Evolutionary conservation across 2,113 vertebrate species (phyloP), one percentile per base, ranked within the genome.

Genomic region (Mionectes macconnelli): DNA sequence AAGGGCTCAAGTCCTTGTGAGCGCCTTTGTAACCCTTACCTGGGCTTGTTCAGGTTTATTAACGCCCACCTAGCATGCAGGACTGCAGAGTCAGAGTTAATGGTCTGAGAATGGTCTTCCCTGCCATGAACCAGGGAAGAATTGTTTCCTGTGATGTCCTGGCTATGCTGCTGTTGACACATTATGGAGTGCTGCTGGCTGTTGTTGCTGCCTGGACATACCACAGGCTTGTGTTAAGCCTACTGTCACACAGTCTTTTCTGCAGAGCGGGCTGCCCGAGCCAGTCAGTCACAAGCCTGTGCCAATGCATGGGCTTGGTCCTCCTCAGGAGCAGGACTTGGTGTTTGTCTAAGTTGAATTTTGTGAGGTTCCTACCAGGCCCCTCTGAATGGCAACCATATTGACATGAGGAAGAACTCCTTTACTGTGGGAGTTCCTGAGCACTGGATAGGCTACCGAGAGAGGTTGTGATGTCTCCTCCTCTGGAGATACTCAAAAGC

Each of bases 131-230:
- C 37, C 18, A 77, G 47, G 30, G 24, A 72, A 62, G 9, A 56
- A 76, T 60, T 0, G 0, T 30, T 66, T 77, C 25, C 16, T 15
- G 40, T 1, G 0, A 6, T 72, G 22, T 62, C 15, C 24, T 77
- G 37, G 12, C n/a, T 20, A 17, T 10, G 1, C 10, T 67, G 28
- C 45, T 81, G 15, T 45, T 89, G 52, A 39, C 17, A 13, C 0
- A 1, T 40, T 62, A 23, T 45, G 49, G 25, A 50, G 6, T 59
- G 79, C 42, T 59, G 31, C 44, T 75, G 31, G 31, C 25, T 81
- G 68, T 59, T n/a, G 19, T 18, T 69, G 42, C 74, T 84, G 63
- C 44, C 37, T 2, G 0, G 47, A 22, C 44, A 42, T 0, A 9
- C 62, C 69, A 37, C n/a, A 87, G 62, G 37, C 45, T 78, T 0